phyloP scores from a whole-genome alignment of 2,113 vertebrate species.

The Melospiza georgiana region DNA sequence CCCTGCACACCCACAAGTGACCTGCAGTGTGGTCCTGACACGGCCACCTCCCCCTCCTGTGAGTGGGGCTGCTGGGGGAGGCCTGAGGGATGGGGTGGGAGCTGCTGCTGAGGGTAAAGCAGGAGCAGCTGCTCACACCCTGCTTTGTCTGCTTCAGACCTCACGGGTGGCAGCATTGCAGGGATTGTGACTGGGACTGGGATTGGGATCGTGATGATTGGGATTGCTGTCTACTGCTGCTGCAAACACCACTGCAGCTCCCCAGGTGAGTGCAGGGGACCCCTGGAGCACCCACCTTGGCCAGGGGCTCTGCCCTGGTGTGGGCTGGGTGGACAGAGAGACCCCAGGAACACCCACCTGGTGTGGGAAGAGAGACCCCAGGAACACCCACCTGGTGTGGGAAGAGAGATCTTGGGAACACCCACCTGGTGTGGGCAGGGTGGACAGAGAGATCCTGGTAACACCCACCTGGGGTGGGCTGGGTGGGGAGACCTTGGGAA shows the following conservation, averaged over 20 bases:
- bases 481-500: no score
- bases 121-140: neutral
- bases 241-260: fast-evolving
- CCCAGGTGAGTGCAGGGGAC: neutral
- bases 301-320: no score
- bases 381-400: no score
- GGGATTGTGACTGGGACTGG: fast-evolving
- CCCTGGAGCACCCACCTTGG: no score
- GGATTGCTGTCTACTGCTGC: fast-evolving
- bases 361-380: neutral
- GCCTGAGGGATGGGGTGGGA: neutral
- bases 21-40: neutral
- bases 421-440: no score
- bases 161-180: fast-evolving
- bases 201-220: fast-evolving
- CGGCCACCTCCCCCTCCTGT: fast-evolving
- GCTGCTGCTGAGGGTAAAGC: neutral
- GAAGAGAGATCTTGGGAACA: no score
- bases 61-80: neutral
- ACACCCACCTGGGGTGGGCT: no score
- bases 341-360: fast-evolving
- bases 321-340: neutral
- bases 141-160: fast-evolving
- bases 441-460: no score
- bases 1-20: neutral